Conservation (phyloP, 2,797 vertebrate genomes). For the Zenarchopterus dispar region DNA sequence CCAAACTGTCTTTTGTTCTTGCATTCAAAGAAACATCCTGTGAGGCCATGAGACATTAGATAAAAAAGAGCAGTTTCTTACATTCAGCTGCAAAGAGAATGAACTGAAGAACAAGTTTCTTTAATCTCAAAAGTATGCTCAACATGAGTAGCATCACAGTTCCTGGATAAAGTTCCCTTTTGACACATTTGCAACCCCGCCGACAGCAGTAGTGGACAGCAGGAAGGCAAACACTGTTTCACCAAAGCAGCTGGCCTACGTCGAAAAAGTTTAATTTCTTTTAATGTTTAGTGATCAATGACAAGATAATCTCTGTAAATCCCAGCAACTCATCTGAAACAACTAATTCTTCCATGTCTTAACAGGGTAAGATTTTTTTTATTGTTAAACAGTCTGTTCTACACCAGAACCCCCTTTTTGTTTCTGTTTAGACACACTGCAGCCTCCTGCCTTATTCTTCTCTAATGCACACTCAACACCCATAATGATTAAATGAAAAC, state of each 20-base stretch:
- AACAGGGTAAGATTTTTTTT: too few relatives aligned
- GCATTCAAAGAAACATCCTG: constrained; percentile 35
- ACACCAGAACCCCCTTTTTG: too few relatives aligned
- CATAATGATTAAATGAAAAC: neutral
- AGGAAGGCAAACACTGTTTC: constrained; percentile 46
- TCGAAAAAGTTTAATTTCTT: neutral
- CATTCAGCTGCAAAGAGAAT: constrained; percentile 23
- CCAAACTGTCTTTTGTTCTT: constrained; percentile 39
- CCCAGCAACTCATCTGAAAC: neutral
- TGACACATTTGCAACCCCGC: constrained; percentile 43
- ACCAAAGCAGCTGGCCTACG: constrained; percentile 23
- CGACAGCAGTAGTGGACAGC: constrained; percentile 57
- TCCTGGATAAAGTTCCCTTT: constrained; percentile 60
- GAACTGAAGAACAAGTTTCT: constrained; percentile 25
- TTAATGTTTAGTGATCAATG: neutral
- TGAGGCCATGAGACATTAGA: constrained; percentile 38
- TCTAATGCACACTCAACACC: too few relatives aligned
- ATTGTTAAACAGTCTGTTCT: too few relatives aligned
- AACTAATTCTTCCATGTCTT: too few relatives aligned
- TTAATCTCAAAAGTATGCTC: constrained; percentile 37
- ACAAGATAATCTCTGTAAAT: neutral
- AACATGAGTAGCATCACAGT: constrained; percentile 51
- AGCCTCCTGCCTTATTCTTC: too few relatives aligned
- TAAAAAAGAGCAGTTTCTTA: constrained; percentile 21
- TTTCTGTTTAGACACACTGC: too few relatives aligned